Base-by-base conservation (phyloP, 2,888 invertebrate genomes). In the Anthrax anthrax region DNA sequence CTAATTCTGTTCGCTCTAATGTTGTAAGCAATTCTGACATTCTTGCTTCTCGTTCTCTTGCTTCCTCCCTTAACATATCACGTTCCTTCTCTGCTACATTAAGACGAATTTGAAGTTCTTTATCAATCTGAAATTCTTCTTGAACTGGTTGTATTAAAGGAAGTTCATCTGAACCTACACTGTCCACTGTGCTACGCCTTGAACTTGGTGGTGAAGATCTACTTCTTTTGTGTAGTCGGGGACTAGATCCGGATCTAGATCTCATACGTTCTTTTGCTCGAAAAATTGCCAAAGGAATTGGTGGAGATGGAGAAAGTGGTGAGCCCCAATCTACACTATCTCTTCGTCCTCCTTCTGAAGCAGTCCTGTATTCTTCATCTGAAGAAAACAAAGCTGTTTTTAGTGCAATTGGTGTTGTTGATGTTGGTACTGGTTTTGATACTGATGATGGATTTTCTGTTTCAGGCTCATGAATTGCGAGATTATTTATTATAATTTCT, bases 261-360 rank as follows among this genome's bases (percentile, higher is more conserved):
- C 77, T 70, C 44, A 74, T 72, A 45, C 72, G 63, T 43, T 78
- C 78, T 60, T 80, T 81, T 23, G 84, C 80, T 52, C 78, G 69
- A 13, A 77, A 72, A 16, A 81, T 62, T 4, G 77, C 73, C 2
- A 75, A 73, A 40, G 78, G 71, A 37, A 74, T 75, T 2, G 81
- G 80, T 2, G 81, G 81, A 1, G 80, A 80, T 1, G 80, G 78
- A 0, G 81, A 80, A 18, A 80, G 56, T 1, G 71, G 68, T 8
- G 77, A 87, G 23, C 84, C 84, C 87, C 87, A 88, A 59, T 88
- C 88, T 18, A 84, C 81, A 53, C 84, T 85, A 56, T 86, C 83
- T 41, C 85, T 70, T n/a, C 82, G 70, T 0, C 81, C 81, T 42
- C 84, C 83, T 66, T 89, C 89, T 0, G 88, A 88, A 12, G 88